Evolutionary conservation across 64 coral and sea anemone genomes (phyloP).

Genomic region (Catalaphyllia jardinei): DNA sequence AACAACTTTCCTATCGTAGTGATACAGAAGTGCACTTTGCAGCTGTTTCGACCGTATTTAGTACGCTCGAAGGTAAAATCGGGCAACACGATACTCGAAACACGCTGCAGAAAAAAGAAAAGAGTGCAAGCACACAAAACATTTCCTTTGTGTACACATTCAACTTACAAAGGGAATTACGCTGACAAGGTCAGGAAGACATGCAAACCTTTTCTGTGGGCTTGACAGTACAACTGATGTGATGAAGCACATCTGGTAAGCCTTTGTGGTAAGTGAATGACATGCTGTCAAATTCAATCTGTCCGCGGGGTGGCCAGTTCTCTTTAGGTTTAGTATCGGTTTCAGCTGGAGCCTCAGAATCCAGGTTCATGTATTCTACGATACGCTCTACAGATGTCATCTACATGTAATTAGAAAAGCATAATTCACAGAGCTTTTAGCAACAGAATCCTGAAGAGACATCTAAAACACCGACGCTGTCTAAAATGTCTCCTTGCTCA

Average conservation of each 20-base stretch:
- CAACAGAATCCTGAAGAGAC: no score
- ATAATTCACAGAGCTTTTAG: no score
- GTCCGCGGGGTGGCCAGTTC: conserved; percentile 65
- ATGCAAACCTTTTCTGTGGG: conserved; percentile 68
- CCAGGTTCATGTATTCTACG: conserved; percentile 63
- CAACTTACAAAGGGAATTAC: background rate
- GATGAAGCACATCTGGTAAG: conserved; percentile 69
- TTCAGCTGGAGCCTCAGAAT: conserved; percentile 53
- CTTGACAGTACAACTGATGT: conserved; percentile 76
- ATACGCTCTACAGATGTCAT: conserved; percentile 89
- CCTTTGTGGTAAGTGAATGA: conserved; percentile 67
- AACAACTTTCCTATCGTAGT: no score
- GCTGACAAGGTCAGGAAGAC: background rate
- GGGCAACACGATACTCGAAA: no score
- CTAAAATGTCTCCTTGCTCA: no score
- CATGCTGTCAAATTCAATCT: conserved; percentile 73
- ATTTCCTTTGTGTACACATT: background rate
- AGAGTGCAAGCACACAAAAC: no score
- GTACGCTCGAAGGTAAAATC: no score
- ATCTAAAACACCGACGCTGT: no score
- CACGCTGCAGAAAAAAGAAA: no score
- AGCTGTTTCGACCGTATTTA: no score
- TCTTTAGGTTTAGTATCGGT: conserved; percentile 67
- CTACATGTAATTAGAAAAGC: conserved; percentile 67
- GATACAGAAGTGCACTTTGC: no score